Base-by-base conservation (phyloP, 2,797 vertebrate species). In the Poeciliopsis presidionis region DNA sequence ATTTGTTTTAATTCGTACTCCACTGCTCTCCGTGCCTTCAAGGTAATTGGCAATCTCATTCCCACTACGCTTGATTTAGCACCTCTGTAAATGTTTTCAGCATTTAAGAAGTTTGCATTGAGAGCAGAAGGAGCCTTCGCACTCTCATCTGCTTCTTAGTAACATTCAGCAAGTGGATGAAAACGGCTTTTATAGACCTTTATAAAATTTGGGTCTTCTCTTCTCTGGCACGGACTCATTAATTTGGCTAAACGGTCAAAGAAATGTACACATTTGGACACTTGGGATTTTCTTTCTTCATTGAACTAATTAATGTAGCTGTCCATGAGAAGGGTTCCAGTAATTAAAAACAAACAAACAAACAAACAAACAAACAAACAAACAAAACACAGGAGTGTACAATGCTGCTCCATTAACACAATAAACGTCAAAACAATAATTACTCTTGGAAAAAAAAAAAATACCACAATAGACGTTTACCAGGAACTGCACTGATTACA, bases 21-120 rank as follows among this genome's bases (percentile, higher is more conserved):
- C 63, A 65, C 70, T 81, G 85, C 84, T 86, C 81, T 84, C 81
- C 46, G 46, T 83, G 90, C 87, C 87, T 91, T 86, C 88, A 84
- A 89, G 88, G 90, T 93, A 92, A 94, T 93, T 93, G 91, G 87
- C 90, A 94, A 91, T 95, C 91, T 93, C 78, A 77, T 89, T 92
- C 91, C 84, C 89, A 92, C 86, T 87, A 93, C 82, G 91, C 88
- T 92, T 92, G 87, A 91, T 93, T 92, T 88, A 93, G 88, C 88
- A 86, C 84, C 91, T 80, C 72, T 88, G 84, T 89, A 91, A 94
- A 91, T 91, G 89, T 91, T 91, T 91, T 76, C 72, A 87, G 86
- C 87, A 78, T 78, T 91, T 86, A 86, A 88, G 87, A 89, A 88
- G 89, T 88, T 87, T 73, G 85, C 82, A 82, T 79, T 36, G 63